Evolutionary conservation across 2,113 vertebrate species (phyloP).

Genomic region (Anser cygnoides): DNA sequence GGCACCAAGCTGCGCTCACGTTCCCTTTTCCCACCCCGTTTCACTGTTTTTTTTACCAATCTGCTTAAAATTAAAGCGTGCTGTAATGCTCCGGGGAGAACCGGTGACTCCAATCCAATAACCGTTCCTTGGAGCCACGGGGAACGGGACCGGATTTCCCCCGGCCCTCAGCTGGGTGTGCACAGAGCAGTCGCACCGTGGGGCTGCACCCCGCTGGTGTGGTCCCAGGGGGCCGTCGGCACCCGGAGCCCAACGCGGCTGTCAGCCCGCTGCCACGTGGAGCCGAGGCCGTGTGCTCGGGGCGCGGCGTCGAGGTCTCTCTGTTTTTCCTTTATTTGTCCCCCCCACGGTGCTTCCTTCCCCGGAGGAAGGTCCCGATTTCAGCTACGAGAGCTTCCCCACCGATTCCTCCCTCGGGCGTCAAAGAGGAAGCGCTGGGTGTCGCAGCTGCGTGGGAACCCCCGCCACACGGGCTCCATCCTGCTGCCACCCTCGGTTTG

Average conservation of each 20-base stretch:
- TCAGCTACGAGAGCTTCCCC: fast-evolving
- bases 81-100: fast-evolving
- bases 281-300: fast-evolving
- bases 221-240: not conserved
- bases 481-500: not conserved
- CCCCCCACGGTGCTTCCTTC: fast-evolving
- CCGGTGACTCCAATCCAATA: fast-evolving
- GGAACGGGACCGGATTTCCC: fast-evolving
- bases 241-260: not conserved
- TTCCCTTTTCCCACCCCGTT: too few species aligned
- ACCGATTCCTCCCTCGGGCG: fast-evolving
- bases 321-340: not conserved
- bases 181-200: fast-evolving
- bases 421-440: fast-evolving
- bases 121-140: fast-evolving
- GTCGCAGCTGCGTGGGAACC: not conserved
- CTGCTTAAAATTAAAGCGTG: not conserved
- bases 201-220: not conserved
- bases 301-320: fast-evolving
- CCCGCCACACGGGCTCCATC: not conserved
- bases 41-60: not conserved
- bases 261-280: not conserved
- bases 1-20: too few species aligned
- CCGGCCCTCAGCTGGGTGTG: too few species aligned
- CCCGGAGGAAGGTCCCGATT: too few species aligned